Evolutionary conservation across 2,113 vertebrate species (phyloP).

Genomic region (Aleadryas rufinucha): DNA sequence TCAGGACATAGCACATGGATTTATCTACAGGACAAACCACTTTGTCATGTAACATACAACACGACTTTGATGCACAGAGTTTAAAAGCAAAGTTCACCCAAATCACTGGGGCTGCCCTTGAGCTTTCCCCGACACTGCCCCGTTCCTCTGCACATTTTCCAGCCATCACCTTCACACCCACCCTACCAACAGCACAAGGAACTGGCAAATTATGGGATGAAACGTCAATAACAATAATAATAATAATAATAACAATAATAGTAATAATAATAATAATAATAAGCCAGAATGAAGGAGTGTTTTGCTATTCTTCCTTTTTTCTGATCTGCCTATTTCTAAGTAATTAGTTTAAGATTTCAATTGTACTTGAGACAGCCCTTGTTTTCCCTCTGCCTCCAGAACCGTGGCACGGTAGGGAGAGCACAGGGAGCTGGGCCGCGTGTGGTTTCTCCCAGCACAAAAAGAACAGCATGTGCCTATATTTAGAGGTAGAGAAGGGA

Average conservation of each 20-base stretch:
- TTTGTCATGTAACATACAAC: rapidly evolving
- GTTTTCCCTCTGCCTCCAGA: neutral
- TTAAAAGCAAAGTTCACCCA: neutral
- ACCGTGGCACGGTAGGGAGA: neutral
- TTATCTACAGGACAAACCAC: neutral
- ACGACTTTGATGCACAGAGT: rapidly evolving
- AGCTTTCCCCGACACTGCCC: neutral
- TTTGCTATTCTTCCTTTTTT: neutral
- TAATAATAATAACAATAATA: neutral
- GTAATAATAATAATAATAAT: neutral
- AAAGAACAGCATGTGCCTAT: slow-evolving; percentile 35
- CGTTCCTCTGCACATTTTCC: rapidly evolving
- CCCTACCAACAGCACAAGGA: neutral
- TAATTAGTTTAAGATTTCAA: neutral
- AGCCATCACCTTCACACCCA: rapidly evolving
- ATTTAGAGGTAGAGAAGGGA: slow-evolving; percentile 36
- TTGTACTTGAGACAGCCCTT: neutral
- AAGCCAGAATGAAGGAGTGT: neutral
- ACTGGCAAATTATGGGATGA: neutral
- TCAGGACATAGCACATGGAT: rapidly evolving
- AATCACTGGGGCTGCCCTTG: rapidly evolving
- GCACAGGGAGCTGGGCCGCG: neutral
- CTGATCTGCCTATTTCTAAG: neutral
- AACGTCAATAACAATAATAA: neutral
- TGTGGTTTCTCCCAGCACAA: neutral